Evolutionary conservation across 2,888 invertebrate genomes (phyloP), one percentile per base, ranked within the genome.

Genomic region (Drosophila meridionalis): DNA sequence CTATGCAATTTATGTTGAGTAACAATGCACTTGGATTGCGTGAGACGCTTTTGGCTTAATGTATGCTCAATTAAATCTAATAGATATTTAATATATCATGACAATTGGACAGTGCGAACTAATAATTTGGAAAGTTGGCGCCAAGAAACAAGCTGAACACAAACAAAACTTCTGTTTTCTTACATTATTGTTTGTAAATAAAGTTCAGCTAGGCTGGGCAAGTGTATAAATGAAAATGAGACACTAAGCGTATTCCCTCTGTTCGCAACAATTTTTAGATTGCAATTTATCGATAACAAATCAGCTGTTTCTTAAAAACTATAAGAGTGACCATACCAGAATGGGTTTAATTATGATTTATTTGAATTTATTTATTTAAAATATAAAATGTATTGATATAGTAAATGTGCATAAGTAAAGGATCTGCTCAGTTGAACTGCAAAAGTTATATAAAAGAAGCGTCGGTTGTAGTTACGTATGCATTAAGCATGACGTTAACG

Each of bases 171-270:
- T 8, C 1, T 28, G 50, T 26, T 57, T 34, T 58, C 20, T 66
- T 57, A 66, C 75, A 78, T 77, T 66, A 42, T 73, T 60, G 40
- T 65, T 74, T 61, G 57, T 55, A 72, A 66, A 72, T 73, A 61
- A 58, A 66, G 34, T 64, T 63, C 30, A 53, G 34, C 26, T 38
- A 43, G n/a, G 42, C 20, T 32, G 50, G 36, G 28, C 20, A 69
- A 57, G 26, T 64, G 30, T 58, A 38, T 28, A 69, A 55, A 30
- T 26, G 48, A 56, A 48, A n/a, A 43, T 20, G 8, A 47, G 9
- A 40, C 32, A 48, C 0, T 65, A 43, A 43, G 59, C 43, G 48
- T 42, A 48, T 55, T 72, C 71, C 53, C 30, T 38, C 32, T 26
- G 32, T 28, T 48, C 14, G 28, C 36, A 45, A 9, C 30, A 28